Conservation (phyloP, 2,113 vertebrate genomes). For the Ardeotis arabs region DNA sequence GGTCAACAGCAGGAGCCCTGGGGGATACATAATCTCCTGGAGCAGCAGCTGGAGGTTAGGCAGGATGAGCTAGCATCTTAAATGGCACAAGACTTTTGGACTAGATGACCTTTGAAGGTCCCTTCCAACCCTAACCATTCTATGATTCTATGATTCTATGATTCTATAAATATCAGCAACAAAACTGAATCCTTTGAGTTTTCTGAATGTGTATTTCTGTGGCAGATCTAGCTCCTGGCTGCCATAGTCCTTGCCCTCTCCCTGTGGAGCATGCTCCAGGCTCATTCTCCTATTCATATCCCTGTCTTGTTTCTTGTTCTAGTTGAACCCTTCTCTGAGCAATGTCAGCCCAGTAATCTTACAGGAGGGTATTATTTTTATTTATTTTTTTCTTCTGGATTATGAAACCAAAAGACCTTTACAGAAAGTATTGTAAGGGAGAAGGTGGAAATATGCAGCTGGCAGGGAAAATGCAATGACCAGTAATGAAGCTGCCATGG, state of each 20-base stretch:
- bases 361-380: neutral
- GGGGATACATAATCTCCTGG: neutral
- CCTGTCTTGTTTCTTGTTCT: neutral
- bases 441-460: neutral
- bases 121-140: too few relatives aligned
- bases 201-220: neutral
- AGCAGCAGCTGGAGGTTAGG: neutral
- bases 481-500: neutral
- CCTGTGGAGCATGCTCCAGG: neutral
- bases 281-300: neutral
- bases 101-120: too few relatives aligned
- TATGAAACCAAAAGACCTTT: neutral
- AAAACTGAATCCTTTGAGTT: neutral
- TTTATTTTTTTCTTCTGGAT: neutral
- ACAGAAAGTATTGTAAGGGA: neutral
- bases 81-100: neutral
- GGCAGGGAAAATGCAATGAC: neutral
- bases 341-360: neutral
- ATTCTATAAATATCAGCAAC: neutral
- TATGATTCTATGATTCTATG: too few relatives aligned
- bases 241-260: neutral
- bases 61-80: neutral
- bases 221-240: neutral
- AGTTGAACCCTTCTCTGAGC: neutral
- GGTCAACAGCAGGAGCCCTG: neutral